These are phyloP conservation scores for Tubulanus polymorphus DNA, from an alignment of 2,888 invertebrate species.

Conservation along the genomic window DNA sequence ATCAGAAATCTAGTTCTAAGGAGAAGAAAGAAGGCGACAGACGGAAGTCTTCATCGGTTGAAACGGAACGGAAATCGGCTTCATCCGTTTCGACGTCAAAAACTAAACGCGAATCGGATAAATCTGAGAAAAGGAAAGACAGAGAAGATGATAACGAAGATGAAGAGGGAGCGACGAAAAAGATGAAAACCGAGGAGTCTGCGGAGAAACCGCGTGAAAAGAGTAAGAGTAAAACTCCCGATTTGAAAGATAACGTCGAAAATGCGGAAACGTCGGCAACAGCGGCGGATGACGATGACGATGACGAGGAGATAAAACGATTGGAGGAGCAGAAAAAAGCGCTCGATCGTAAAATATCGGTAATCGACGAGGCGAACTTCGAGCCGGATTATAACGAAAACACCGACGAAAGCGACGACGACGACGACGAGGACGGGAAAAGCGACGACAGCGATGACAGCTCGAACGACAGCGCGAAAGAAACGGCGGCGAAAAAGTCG, in stretches of 20 bases:
- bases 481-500: constrained; percentile 23
- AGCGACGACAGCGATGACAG: constrained; percentile 11
- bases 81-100: too few species aligned
- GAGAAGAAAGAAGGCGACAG: too few species aligned
- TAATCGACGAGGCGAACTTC: constrained; percentile 42
- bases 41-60: too few species aligned
- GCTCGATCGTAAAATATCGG: constrained; percentile 35
- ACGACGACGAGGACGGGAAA: background rate
- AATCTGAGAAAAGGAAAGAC: background rate
- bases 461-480: constrained; percentile 14
- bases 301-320: background rate
- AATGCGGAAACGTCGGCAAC: background rate
- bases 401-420: background rate
- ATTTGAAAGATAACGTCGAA: background rate
- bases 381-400: constrained; percentile 42
- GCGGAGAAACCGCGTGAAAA: too few species aligned
- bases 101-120: too few species aligned
- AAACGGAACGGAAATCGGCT: too few species aligned
- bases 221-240: background rate
- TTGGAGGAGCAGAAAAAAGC: background rate
- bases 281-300: background rate
- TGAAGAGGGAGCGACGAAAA: background rate
- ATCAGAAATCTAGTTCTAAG: too few species aligned
- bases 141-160: background rate
- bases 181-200: background rate